Base-by-base conservation (phyloP, 2,113 vertebrate species). In the Chloropsis cyanopogon region DNA sequence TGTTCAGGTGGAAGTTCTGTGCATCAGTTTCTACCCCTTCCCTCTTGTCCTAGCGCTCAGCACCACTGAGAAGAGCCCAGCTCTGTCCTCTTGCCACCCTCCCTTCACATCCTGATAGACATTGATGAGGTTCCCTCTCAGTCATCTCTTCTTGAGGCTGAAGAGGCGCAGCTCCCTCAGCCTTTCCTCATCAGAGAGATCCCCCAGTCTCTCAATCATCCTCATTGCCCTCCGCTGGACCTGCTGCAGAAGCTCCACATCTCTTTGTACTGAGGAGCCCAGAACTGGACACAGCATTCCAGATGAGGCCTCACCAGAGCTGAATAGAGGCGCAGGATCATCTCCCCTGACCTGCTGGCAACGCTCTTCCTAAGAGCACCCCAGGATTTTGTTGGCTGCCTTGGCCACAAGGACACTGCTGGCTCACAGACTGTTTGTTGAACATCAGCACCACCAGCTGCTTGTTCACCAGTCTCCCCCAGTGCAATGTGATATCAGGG, bases 401-500 rank as follows among this genome's bases (percentile, higher is more conserved):
- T 53, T 54, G 63, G 39, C 61, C 61, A 35, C 39, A 26, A n/a
- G 44, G 39, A 31, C 14, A 7, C 47, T 31, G 54, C 54, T 61
- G 54, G 17, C 53, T 53, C 53, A 41, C 3, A 46, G 69, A n/a
- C 28, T 59, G 15, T 15, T 66, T 37, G 44, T 28, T 65, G 14
- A 23, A 26, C 31, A 42, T 31, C 17, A 49, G 57, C 41, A 25
- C 11, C 76, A 26, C 10, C 31, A 52, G 52, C 25, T 54, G 50
- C 21, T 17, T 46, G 39, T 29, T 23, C 25, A 22, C 47, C 49
- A 76, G 29, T 17, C 13, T 57, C 7, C n/a, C 12, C 18, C n/a
- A 18, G 20, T 2, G 69, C 3, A 3, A n/a, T 25, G 52, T 1
- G 0, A 2, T 37, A 17, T 24, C 7, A 33, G 25, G 5, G 37